Conservation (phyloP, 2,113 vertebrate species). For the Cyphomyrus discorhynchus region DNA sequence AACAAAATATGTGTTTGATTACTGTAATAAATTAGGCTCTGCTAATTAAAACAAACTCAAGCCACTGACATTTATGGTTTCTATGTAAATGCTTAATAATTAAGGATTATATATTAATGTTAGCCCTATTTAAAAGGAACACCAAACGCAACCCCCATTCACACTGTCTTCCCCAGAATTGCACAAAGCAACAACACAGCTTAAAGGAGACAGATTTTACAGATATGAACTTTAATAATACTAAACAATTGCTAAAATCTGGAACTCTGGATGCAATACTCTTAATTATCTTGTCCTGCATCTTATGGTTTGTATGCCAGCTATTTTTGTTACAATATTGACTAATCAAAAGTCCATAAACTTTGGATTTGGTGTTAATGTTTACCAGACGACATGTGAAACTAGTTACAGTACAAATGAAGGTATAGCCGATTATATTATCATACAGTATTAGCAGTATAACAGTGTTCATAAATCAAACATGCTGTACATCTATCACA, state of each 20-base stretch:
- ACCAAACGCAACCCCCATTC: not conserved
- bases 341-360: not conserved
- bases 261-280: not conserved
- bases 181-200: not conserved
- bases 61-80: constrained; percentile 15
- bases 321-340: not conserved
- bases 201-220: not conserved
- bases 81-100: constrained; percentile 7
- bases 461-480: constrained; percentile 24
- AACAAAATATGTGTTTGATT: not conserved
- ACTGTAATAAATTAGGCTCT: constrained; percentile 7
- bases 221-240: not conserved
- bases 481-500: not conserved
- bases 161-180: not conserved
- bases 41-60: constrained; percentile 11
- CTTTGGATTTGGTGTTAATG: not conserved
- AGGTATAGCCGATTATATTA: constrained; percentile 24
- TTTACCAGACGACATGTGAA: not conserved
- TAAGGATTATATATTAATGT: constrained; percentile 9
- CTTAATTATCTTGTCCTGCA: not conserved
- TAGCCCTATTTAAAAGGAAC: constrained; percentile 1
- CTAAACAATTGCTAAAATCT: not conserved
- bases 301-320: not conserved
- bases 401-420: constrained; percentile 32
- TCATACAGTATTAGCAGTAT: not conserved